Conservation (phyloP, 2,888 invertebrate genomes). For the Altica lythri region DNA sequence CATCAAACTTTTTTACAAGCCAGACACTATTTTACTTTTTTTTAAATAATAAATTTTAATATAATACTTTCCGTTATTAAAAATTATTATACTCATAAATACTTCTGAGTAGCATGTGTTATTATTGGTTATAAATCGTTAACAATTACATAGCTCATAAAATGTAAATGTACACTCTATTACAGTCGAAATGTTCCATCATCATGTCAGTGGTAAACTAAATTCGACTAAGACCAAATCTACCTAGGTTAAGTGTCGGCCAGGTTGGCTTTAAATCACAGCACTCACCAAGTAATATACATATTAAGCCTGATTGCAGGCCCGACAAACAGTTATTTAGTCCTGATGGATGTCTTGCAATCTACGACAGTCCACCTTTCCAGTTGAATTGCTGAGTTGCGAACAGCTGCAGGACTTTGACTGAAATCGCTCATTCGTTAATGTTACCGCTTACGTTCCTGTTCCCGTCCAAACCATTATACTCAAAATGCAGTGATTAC, state of each 20-base stretch:
- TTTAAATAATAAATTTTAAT: no score
- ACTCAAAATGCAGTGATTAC: conserved; percentile 25
- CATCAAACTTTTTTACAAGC: no score
- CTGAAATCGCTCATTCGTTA: conserved; percentile 30
- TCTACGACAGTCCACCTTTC: conserved; percentile 36
- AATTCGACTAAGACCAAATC: conserved; percentile 34
- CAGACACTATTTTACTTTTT: no score
- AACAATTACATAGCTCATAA: conserved; percentile 9
- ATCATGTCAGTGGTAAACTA: conserved; percentile 1
- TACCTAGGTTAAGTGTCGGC: conserved; percentile 37
- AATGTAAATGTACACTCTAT: conserved; percentile 3
- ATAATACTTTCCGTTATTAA: no score
- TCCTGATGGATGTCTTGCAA: conserved; percentile 34
- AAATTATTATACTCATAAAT: no score
- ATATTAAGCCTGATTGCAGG: conserved; percentile 34
- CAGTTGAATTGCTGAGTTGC: conserved; percentile 16
- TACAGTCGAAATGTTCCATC: conserved; percentile 6
- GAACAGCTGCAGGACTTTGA: conserved; percentile 33
- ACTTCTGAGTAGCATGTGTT: no score
- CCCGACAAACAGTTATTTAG: conserved; percentile 34
- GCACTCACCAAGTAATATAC: conserved; percentile 34
- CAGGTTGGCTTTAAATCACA: conserved; percentile 38
- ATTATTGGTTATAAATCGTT: background rate
- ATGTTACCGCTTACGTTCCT: conserved; percentile 18
- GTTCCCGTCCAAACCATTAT: conserved; percentile 19